These are phyloP conservation scores for Falco biarmicus DNA, from an alignment of 2,797 vertebrate species.

Conservation along the genomic window DNA sequence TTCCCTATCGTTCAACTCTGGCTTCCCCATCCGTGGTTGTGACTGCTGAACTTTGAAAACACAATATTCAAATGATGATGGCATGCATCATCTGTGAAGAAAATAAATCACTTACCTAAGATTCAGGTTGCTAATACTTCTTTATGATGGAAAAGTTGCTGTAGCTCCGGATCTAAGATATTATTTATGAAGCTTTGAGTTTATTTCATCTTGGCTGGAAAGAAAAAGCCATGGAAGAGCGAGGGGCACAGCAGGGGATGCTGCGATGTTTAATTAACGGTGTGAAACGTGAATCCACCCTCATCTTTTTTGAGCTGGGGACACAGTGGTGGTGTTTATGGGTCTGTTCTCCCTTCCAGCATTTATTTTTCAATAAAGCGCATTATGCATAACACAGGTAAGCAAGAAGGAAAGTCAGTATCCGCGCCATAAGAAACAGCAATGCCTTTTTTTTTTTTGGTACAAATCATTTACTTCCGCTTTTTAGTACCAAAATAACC, in stretches of 20 bases:
- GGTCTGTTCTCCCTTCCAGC: background rate
- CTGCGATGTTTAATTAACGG: accelerated
- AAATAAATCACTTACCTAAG: background rate
- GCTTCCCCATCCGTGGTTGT: background rate
- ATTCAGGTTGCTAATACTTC: background rate
- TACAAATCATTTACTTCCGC: background rate
- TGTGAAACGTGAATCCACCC: accelerated
- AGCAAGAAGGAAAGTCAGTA: background rate
- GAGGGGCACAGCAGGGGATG: accelerated
- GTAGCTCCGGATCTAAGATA: background rate
- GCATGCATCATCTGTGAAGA: background rate
- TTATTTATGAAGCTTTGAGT: background rate
- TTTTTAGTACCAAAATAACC: background rate
- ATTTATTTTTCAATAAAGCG: background rate
- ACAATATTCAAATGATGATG: accelerated
- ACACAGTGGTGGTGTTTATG: accelerated
- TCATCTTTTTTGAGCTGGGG: too few relatives aligned
- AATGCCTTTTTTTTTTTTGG: background rate
- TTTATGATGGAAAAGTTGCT: background rate
- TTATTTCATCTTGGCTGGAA: background rate
- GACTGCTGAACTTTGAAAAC: background rate
- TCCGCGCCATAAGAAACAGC: background rate
- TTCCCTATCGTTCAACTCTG: background rate
- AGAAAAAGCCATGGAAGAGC: accelerated
- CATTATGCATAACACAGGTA: too few relatives aligned